Base-by-base conservation (phyloP, 1,140 invertebrate species). In the Diorhabda carinulata region DNA sequence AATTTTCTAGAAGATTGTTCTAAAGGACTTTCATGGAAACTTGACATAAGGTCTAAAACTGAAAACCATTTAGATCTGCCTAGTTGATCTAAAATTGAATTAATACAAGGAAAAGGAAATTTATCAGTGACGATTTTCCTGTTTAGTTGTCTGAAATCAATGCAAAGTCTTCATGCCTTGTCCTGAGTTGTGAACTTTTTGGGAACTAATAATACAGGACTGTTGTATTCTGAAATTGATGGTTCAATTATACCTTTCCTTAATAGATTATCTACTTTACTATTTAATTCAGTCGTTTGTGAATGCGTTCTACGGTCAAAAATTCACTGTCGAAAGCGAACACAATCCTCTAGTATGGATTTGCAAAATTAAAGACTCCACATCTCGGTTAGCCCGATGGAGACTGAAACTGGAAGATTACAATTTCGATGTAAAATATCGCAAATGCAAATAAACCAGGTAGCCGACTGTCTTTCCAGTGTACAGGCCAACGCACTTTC, bases 151-250 rank as follows among this genome's bases (percentile, higher is more conserved):
- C 66, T 42, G 25, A 25, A 25, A 25, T 25, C 25, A 25, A 25
- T 25, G 25, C 25, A 68, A 68, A 68, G 41, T 68, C 66, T 61
- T 62, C 45, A 3, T 4, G 3, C 8, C 41, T 61, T 42, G 3
- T 42, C 41, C 3, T 42, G 0, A 25, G 3, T 8, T 3, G 59
- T 61, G 9, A 47, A 59, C 56, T 67, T 67, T 67, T 67, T 67
- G 4, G 65, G 65, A 43, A 67, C 65, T 10, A 67, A 67, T 41
- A 67, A 67, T 8, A 67, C 65, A 5, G 65, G 65, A 42, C 56
- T 67, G 60, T 67, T 67, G 8, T 67, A 67, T 10, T 67, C 56
- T 3, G 57, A 60, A n/a, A 4, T 60, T 4, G 65, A 67, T 43
- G 65, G 65, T 43, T 67, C 57, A 60, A 67, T 67, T 4, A 67